Percentiles rank a stretch among this genome's conserved stretches.
Evolutionary conservation across 2,113 vertebrate species (phyloP).

Genomic region (Mesocricetus auratus): DNA sequence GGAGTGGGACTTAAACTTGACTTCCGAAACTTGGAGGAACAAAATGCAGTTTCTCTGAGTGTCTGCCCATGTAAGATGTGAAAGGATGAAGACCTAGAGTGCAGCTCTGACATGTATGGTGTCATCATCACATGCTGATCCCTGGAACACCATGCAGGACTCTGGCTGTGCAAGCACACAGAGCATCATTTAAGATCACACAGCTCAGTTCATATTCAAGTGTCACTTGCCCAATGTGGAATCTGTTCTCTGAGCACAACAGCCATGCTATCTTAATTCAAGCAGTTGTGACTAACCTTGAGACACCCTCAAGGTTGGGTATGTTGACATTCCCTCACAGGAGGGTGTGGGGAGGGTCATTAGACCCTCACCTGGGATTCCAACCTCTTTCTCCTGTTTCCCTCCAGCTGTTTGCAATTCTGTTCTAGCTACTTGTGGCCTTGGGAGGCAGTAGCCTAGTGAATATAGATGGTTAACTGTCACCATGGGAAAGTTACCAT

Average conservation of each 20-base stretch:
- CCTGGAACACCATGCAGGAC: neutral
- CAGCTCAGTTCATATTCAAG: neutral
- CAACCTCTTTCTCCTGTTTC: no score
- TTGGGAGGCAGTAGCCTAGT: neutral
- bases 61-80: neutral
- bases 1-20: neutral
- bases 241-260: neutral
- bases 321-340: neutral
- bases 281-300: neutral
- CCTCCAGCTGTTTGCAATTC: no score
- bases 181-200: neutral
- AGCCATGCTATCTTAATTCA: neutral
- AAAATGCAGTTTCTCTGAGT: neutral
- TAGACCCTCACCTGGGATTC: neutral
- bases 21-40: neutral
- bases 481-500: neutral
- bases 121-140: neutral
- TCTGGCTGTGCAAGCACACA: neutral
- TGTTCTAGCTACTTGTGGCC: neutral
- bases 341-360: neutral
- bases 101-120: neutral
- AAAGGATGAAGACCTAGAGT: constrained; percentile 10
- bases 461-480: neutral
- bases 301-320: neutral
- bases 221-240: neutral